Evolutionary conservation across 2,113 vertebrate genomes (phyloP).

Genomic region (Oxygymnocypris stewartii): DNA sequence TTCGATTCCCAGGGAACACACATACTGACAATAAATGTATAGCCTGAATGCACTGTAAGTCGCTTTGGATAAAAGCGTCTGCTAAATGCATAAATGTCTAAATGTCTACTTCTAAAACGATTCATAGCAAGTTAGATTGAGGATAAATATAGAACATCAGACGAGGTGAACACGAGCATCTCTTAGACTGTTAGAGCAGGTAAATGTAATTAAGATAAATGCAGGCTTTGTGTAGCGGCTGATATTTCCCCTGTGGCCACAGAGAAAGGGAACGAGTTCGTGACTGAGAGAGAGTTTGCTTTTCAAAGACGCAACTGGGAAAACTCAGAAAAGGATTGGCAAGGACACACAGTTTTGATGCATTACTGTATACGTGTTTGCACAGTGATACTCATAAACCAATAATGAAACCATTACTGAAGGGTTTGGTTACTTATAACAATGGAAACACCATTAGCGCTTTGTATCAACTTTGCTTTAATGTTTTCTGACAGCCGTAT

Average conservation of each 20-base stretch:
- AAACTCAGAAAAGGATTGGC: conserved; percentile 19
- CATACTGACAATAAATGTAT: no score
- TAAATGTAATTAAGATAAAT: conserved; percentile 52
- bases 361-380: background rate
- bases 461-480: conserved; percentile 30
- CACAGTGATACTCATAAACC: conserved; percentile 18
- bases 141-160: conserved; percentile 35
- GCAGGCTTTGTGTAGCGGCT: conserved; percentile 31
- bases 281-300: conserved; percentile 39
- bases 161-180: conserved; percentile 5
- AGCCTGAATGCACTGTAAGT: no score
- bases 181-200: conserved; percentile 36
- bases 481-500: conserved; percentile 4
- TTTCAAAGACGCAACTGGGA: conserved; percentile 21
- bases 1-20: no score
- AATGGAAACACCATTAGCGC: conserved; percentile 3
- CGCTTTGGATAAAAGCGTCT: no score
- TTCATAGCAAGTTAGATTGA: background rate
- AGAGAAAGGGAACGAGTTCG: conserved; percentile 8
- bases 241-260: conserved; percentile 43
- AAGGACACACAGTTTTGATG: conserved; percentile 27
- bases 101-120: background rate
- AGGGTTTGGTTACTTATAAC: background rate
- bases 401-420: conserved; percentile 32
- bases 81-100: no score